Evolutionary conservation across 2,113 vertebrate genomes (phyloP).

Genomic region (Proteles cristata): DNA sequence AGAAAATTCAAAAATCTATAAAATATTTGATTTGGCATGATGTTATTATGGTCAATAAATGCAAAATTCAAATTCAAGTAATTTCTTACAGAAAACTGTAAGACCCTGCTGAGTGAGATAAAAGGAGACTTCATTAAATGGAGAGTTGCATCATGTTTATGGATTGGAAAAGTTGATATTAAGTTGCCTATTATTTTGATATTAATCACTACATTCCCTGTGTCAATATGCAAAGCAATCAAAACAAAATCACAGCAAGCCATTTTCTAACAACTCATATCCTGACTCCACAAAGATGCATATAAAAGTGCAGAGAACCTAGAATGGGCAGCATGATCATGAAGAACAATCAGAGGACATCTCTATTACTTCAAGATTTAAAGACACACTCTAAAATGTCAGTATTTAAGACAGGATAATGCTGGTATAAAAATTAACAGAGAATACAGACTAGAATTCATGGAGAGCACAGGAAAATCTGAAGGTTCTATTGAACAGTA

Average conservation of each 20-base stretch:
- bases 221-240: neutral
- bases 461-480: neutral
- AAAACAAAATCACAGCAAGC: neutral
- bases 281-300: neutral
- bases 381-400: neutral
- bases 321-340: neutral
- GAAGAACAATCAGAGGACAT: neutral
- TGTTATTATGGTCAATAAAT: neutral
- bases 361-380: neutral
- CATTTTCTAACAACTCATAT: neutral
- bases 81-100: neutral
- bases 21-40: neutral
- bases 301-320: neutral
- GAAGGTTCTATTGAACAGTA: neutral
- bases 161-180: neutral
- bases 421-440: neutral
- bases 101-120: neutral
- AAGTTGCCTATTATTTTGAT: neutral
- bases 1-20: neutral
- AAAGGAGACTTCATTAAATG: neutral
- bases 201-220: neutral
- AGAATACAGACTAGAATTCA: neutral
- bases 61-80: neutral
- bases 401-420: neutral
- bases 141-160: neutral